Evolutionary conservation across 2,888 invertebrate species (phyloP).

Genomic region (Trachelus troglodyta): DNA sequence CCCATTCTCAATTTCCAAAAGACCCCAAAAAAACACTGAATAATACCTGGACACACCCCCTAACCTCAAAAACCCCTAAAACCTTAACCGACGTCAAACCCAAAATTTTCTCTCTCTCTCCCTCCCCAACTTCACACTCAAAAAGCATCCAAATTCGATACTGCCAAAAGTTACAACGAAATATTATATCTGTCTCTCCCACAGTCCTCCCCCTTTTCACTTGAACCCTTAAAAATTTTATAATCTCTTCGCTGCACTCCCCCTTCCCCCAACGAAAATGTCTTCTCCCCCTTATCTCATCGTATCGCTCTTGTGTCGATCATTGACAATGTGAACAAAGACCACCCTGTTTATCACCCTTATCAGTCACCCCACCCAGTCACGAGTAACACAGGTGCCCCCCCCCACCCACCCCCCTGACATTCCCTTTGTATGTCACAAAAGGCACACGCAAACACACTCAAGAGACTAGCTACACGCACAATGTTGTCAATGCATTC

Average conservation of each 20-base stretch:
- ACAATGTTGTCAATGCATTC: slow-evolving; percentile 14
- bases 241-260: background rate
- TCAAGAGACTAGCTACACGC: background rate
- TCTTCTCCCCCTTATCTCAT: background rate
- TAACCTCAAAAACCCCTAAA: no score
- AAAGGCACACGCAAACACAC: background rate
- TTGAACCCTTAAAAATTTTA: background rate
- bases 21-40: background rate
- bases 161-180: background rate
- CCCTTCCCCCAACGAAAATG: background rate
- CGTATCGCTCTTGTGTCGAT: background rate
- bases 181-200: background rate
- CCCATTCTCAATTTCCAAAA: background rate
- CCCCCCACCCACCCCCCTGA: background rate
- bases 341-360: background rate
- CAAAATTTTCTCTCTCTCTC: no score
- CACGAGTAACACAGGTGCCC: background rate
- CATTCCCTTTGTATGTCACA: background rate
- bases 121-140: no score
- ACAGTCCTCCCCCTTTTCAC: background rate
- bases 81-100: no score
- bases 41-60: background rate
- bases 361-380: background rate
- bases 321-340: background rate
- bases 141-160: background rate